Evolutionary conservation across 2,888 invertebrate genomes (phyloP).

Genomic region (Dryococelus australis): DNA sequence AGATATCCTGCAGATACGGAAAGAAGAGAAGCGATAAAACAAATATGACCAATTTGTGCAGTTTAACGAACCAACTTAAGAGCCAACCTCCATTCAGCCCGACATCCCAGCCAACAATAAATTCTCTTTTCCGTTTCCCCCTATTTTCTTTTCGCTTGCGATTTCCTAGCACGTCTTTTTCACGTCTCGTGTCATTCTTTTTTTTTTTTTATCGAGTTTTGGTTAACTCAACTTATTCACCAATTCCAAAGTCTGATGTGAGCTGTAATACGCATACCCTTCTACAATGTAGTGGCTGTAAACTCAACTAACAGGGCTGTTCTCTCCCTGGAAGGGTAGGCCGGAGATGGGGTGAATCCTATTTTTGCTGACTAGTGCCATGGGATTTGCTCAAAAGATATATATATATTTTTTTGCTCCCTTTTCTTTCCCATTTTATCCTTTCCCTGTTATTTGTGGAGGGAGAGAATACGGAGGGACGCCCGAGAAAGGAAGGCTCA

Average conservation of each 20-base stretch:
- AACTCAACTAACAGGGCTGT: conserved; percentile 26
- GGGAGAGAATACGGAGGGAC: not conserved
- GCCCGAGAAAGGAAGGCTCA: not conserved
- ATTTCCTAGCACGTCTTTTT: conserved; percentile 31
- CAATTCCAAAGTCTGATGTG: conserved; percentile 32
- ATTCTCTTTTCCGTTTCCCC: conserved; percentile 26
- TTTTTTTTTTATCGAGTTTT: conserved; percentile 43
- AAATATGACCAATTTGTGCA: conserved; percentile 46
- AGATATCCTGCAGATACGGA: not conserved
- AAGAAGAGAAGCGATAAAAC: conserved; percentile 30
- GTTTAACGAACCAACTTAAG: conserved; percentile 43
- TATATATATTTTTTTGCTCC: conserved; percentile 31
- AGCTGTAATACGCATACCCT: conserved; percentile 24
- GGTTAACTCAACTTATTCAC: conserved; percentile 44
- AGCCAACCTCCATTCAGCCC: conserved; percentile 36
- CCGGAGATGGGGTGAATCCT: conserved; percentile 44
- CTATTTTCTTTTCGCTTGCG: conserved; percentile 34
- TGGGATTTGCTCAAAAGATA: conserved; percentile 45
- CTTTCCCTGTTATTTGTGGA: conserved; percentile 7
- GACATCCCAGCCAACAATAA: conserved; percentile 23
- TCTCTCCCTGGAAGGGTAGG: not conserved
- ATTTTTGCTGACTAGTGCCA: conserved; percentile 48
- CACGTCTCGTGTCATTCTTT: conserved; percentile 28
- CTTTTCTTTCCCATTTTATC: conserved; percentile 23
- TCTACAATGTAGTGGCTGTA: not conserved